Evolutionary conservation across 2,113 vertebrate genomes (phyloP), one percentile per base, ranked within the genome.

Genomic region (Callopanchax toddi): DNA sequence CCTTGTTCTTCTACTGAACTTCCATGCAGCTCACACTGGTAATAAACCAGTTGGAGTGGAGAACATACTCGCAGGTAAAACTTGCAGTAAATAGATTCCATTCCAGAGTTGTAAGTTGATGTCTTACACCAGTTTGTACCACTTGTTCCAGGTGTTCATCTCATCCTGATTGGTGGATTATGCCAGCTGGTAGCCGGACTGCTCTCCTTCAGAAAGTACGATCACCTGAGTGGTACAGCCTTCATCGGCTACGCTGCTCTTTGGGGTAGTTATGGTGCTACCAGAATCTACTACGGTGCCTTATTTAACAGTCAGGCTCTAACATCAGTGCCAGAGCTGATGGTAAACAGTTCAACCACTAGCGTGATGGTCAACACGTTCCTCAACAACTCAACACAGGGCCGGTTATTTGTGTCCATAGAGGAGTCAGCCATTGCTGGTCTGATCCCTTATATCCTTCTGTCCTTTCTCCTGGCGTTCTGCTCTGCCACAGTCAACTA

Each of bases 401-500:
- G 44, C 32, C 0, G 2, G 23, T 50, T 81, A 25, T 70, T 49
- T n/a, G 78, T 67, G 25, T 60, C 78, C 0, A 23, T 89, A 32
- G 82, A 56, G 95, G 89, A 95, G 64, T 90, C 94, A 0, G 91
- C 91, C 0, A 91, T 95, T 20, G 90, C 94, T 0, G 94, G 95
- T 7, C 89, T 97, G 39, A 83, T 95, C 21, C 89, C 94, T 1
- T 96, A 94, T 22, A 93, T 94, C 17, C 62, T 93, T 25, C 91
- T 95, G 20, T 93, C 94, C 8, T 92, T 93, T 44, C 76, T 95
- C 61, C 83, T 97, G 4, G 81, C 93, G 53, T 96, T 96, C 86
- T 96, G 95, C 83, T 95, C 95, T 0, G 95, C 94, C 79, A 95
- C 94, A 0, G 92, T 95, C 54, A 97, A 92, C 82, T 95, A 94